These are phyloP conservation scores for Kryptopterus vitreolus DNA, from an alignment of 2,797 vertebrate species.

Conservation along the genomic window DNA sequence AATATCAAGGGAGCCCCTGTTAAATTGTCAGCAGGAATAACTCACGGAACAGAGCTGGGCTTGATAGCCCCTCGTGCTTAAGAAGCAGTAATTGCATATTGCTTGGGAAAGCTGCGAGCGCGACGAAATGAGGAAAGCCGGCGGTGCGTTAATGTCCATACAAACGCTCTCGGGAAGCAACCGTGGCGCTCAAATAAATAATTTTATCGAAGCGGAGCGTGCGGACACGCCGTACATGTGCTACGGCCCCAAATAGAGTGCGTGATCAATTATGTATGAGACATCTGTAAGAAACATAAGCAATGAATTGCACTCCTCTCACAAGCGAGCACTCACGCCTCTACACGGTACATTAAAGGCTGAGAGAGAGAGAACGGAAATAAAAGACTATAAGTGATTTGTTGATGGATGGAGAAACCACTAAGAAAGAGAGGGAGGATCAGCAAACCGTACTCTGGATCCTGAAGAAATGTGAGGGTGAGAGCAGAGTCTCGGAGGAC, in stretches of 20 bases:
- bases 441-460: constrained; percentile 36
- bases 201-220: constrained; percentile 69
- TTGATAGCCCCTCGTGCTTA: constrained; percentile 44
- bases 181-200: constrained; percentile 71
- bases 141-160: constrained; percentile 26
- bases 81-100: constrained; percentile 44
- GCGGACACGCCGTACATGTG: constrained; percentile 76
- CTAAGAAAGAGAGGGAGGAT: constrained; percentile 29
- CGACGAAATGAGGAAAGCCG: constrained; percentile 23
- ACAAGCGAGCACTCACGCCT: constrained; percentile 70
- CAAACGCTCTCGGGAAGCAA: constrained; percentile 56
- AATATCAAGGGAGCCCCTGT: constrained; percentile 49
- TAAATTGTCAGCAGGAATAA: constrained; percentile 51
- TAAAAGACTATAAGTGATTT: constrained; percentile 41
- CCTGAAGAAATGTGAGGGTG: constrained; percentile 28
- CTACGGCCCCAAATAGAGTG: constrained; percentile 72
- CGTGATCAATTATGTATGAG: constrained; percentile 82
- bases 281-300: constrained; percentile 69
- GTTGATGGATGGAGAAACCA: constrained; percentile 38
- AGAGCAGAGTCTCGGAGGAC: constrained; percentile 25
- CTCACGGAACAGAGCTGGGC: constrained; percentile 34
- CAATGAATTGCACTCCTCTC: constrained; percentile 74
- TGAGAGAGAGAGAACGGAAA: constrained; percentile 48
- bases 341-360: constrained; percentile 72
- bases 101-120: constrained; percentile 22